Percentiles rank a stretch among this genome's conserved stretches.
Evolutionary conservation across 30 jellyfish, hydroid and myxozoan genomes (phyloP).

Genomic region (Aurelia coerulea): DNA sequence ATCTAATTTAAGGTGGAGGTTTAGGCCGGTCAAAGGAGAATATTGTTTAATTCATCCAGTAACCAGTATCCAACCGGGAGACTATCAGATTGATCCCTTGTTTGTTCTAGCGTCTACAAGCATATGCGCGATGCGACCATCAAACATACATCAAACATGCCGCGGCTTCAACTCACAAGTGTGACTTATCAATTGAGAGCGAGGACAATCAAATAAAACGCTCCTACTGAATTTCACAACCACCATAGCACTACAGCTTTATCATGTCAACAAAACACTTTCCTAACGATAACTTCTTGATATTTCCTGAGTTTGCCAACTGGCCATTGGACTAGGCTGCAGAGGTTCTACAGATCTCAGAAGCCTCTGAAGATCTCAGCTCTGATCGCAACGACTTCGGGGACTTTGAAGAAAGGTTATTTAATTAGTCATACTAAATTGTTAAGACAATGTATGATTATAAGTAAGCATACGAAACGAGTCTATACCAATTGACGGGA

Average conservation of each 20-base stretch:
- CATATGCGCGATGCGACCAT: constrained; percentile 71
- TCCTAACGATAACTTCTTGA: constrained; percentile 10
- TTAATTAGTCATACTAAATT: too few species aligned
- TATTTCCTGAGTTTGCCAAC: constrained; percentile 1
- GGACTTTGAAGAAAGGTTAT: too few species aligned
- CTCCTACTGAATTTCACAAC: constrained; percentile 7
- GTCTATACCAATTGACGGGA: too few species aligned
- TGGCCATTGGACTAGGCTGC: not conserved
- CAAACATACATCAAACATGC: constrained; percentile 54
- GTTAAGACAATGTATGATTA: too few species aligned
- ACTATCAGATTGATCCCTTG: constrained; percentile 53
- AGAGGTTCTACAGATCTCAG: too few species aligned
- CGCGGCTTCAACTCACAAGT: constrained; percentile 62
- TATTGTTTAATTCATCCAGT: constrained; percentile 14
- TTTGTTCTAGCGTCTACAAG: constrained; percentile 66
- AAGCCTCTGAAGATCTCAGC: too few species aligned
- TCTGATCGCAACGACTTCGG: too few species aligned
- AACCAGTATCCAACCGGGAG: constrained; percentile 60
- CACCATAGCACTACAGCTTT: constrained; percentile 24
- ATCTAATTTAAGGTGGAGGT: too few species aligned
- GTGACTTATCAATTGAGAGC: constrained; percentile 54
- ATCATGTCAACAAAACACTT: constrained; percentile 34
- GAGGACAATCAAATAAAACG: constrained; percentile 34
- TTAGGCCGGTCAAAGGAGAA: too few species aligned
- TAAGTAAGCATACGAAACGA: too few species aligned